Evolutionary conservation across 2,113 vertebrate species (phyloP).

Genomic region (Scolopax mira): DNA sequence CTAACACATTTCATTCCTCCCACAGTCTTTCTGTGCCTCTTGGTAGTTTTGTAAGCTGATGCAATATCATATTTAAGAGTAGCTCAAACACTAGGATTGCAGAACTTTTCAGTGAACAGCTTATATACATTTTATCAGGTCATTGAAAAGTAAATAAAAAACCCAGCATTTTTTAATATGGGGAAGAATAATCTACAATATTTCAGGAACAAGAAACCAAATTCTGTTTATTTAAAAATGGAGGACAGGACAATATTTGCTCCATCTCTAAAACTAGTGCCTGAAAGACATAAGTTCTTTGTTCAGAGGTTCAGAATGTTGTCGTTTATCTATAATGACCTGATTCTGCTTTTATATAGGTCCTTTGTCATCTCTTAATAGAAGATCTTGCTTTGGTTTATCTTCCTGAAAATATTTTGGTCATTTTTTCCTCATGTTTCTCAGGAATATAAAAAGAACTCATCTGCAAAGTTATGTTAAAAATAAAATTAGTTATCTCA

Average conservation of each 20-base stretch:
- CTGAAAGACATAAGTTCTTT: not conserved
- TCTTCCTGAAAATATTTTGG: not conserved
- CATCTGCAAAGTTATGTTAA: not conserved
- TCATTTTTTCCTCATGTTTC: not conserved
- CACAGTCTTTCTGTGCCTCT: not conserved
- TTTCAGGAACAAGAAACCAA: not conserved
- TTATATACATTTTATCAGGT: not conserved
- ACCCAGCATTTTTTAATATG: not conserved
- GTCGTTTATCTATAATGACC: not conserved
- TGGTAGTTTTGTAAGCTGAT: not conserved
- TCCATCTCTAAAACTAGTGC: not conserved
- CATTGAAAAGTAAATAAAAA: not conserved
- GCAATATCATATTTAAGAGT: not conserved
- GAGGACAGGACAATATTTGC: not conserved
- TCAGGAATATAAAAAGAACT: not conserved
- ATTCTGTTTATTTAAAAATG: not conserved
- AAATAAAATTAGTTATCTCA: not conserved
- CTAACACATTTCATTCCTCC: not conserved
- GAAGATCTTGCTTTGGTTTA: not conserved
- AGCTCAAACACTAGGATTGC: not conserved
- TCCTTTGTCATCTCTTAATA: not conserved
- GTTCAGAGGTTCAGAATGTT: not conserved
- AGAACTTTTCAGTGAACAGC: not conserved
- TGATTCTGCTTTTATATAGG: not conserved
- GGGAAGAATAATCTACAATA: not conserved